These are phyloP conservation scores for Ailuropoda melanoleuca DNA, from an alignment of 2,113 vertebrate genomes.

Conservation along the genomic window DNA sequence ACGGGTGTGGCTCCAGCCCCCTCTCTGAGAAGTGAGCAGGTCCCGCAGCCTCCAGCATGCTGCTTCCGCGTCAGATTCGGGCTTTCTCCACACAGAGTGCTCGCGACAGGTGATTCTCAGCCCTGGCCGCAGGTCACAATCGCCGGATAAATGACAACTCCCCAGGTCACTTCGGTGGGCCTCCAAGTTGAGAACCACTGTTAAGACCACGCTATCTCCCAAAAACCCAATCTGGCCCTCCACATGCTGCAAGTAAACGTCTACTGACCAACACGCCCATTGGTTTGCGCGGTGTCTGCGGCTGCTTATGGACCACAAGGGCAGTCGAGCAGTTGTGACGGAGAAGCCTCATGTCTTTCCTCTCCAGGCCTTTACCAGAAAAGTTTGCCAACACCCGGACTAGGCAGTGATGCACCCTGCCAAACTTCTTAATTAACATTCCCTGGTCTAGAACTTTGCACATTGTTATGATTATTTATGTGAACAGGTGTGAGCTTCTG, in stretches of 20 bases:
- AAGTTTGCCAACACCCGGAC: neutral
- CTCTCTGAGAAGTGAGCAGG: neutral
- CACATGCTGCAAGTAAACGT: neutral
- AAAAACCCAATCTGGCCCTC: neutral
- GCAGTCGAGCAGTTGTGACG: neutral
- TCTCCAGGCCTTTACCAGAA: neutral
- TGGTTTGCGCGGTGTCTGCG: rapidly evolving
- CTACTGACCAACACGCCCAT: neutral
- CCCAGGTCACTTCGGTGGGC: neutral
- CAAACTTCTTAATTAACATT: neutral
- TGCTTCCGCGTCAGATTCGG: rapidly evolving
- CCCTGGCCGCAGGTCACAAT: too few relatives aligned
- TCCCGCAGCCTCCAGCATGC: rapidly evolving
- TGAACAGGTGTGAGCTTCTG: neutral
- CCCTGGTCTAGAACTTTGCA: neutral
- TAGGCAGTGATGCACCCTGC: too few relatives aligned
- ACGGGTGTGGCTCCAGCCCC: neutral
- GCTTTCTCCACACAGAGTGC: too few relatives aligned
- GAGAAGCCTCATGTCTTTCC: neutral
- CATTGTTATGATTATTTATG: rapidly evolving
- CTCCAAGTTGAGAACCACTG: neutral
- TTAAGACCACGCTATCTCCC: neutral
- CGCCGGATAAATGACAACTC: neutral
- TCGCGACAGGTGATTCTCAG: neutral
- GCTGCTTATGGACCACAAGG: neutral